Evolutionary conservation across 2,888 invertebrate genomes (phyloP), one percentile per base, ranked within the genome.

Genomic region (Andrena bucephala): DNA sequence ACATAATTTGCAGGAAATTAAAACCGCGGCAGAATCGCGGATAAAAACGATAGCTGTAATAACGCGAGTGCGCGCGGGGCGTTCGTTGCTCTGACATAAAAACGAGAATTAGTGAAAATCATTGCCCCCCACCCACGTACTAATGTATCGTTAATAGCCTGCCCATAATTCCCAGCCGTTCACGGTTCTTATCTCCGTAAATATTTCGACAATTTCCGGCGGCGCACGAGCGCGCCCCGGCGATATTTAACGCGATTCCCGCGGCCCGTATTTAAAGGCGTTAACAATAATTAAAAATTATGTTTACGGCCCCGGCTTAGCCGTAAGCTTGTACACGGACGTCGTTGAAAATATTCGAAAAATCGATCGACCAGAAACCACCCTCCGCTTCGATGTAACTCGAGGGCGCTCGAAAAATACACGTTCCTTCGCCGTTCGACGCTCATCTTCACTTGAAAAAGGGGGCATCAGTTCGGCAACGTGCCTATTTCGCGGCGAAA

Each of bases 201-300:
- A 83, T 83, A 83, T 77, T 66, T 62, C 83, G 77, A 76, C 27
- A 68, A 82, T 83, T 76, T 76, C 36, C 75, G 57, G 48, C 59
- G 62, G 62, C 16, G 13, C 52, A 29, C 33, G 20, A 42, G n/a
- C 27, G 36, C 59, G 24, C n/a, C 62, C 57, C 65, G 73, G 13
- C 13, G 27, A 69, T 81, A 81, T 81, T 81, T 81, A 33, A 74
- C 42, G 81, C 82, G 81, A 81, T 81, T 81, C 65, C 48, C 73
- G 31, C 42, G 24, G 8, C 1, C 27, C 68, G 50, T 75, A 81
- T 82, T 82, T 57, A 75, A 75, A 59, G 75, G 69, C 75, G 65
- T 82, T 75, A 69, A 75, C 81, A 62, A 82, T 81, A 71, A 81
- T 82, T 81, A 81, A 74, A 81, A 81, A 81, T 81, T 81, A 81